Evolutionary conservation across 2,888 invertebrate species (phyloP), one percentile per base, ranked within the genome.

Genomic region (Nudaria mundana): DNA sequence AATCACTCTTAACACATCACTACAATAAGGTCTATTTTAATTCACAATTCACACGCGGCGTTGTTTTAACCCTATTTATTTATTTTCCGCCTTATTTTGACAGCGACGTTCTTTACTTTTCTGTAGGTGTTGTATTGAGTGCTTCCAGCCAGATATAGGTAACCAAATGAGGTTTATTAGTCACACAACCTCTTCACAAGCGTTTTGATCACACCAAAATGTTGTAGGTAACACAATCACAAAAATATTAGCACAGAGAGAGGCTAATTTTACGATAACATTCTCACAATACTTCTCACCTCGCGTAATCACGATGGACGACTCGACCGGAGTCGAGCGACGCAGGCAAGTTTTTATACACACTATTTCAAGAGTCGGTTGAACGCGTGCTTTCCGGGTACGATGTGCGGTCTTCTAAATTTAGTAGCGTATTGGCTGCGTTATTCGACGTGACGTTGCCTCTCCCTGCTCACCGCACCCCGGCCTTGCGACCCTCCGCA

Each of bases 361-460:
- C 50, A 56, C 35, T 38, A 71, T 60, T 71, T 32, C 18, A 48
- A 64, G 34, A 59, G 47, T 51, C 38, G 43, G 47, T 45, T 50
- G 36, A 45, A 40, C 26, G 44, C 42, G 51, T 45, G 46, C 35
- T 35, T 28, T 33, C 18, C 35, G 33, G 37, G 56, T 55, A 47
- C 33, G 36, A 32, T 36, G 28, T 37, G 50, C 42, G 49, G 48
- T 39, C 75, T 76, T 64, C 63, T 75, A 48, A 70, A 83, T 71
- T 81, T 76, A 54, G 79, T 56, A 64, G 82, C 46, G 59, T 86
- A 70, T 65, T 51, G 66, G 63, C 72, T 81, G 79, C 81, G 85
- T 84, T 83, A 83, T 86, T 85, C 85, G 83, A 81, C 79, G 76
- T 86, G 84, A 86, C 82, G 81, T 84, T 72, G 71, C 76, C 76